Base-by-base conservation (phyloP, 2,888 invertebrate species). In the Amaurobius ferox region DNA sequence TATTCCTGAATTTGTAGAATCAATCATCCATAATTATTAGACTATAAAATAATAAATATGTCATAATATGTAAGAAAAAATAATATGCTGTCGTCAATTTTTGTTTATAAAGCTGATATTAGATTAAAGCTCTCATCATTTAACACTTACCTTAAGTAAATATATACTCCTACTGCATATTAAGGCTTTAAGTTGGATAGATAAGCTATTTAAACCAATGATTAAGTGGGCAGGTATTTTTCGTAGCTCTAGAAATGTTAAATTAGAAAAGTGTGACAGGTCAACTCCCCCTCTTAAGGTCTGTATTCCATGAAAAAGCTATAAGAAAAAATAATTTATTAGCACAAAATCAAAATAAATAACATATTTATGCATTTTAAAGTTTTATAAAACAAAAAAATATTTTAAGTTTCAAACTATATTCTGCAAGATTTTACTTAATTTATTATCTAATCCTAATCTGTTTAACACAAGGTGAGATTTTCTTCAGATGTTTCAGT, bases 191-290 rank as follows among this genome's bases (percentile, higher is more conserved):
- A 86, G 32, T 28, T 86, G 85, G 0, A 39, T 19, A 5, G 85
- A 78, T 7, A 86, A 64, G 26, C 39, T 39, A 61, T 73, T 71
- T 13, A 86, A 70, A 5, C 85, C 85, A 73, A 86, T 62, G 35
- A 86, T 79, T 39, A 86, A 79, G 73, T 86, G 85, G 9, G 73
- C 48, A 26, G 85, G 85, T 28, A 86, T 86, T 64, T 86, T 86
- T 16, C 85, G 29, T 7, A 86, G 6, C 30, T 86, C 85, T 28
- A 86, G 64, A 13, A 73, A 78, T 39, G 44, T 79, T 13, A 86
- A 62, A 30, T 32, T 86, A 40, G 85, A 40, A 73, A 86, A 86
- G 32, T 79, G 67, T 1, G 85, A 73, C 11, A 86, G 68, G 77
- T 86, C 79, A 32, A 86, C 73, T 16, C 85, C 85, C 30, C 85